These are phyloP conservation scores for Linepithema humile DNA, from an alignment of 1,140 invertebrate species.

Conservation along the genomic window DNA sequence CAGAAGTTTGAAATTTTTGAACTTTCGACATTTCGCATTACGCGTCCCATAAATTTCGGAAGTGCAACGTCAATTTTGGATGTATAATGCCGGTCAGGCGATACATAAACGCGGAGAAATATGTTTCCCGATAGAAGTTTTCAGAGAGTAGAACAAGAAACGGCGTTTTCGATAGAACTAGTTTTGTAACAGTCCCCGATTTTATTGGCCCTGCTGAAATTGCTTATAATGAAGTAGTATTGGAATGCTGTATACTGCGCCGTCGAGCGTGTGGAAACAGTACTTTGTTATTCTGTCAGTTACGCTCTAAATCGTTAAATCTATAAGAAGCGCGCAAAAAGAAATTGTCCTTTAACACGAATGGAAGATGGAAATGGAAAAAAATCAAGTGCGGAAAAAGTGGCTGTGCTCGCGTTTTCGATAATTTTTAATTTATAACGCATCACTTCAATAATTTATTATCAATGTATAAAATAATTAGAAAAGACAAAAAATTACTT, in stretches of 20 bases:
- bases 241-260: neutral
- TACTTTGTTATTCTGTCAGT: constrained; percentile 48
- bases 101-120: constrained; percentile 42
- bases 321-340: constrained; percentile 4
- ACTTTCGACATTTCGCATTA: constrained; percentile 36
- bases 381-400: neutral
- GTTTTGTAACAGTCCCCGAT: constrained; percentile 41
- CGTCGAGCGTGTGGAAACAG: constrained; percentile 32
- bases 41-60: constrained; percentile 45
- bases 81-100: constrained; percentile 16
- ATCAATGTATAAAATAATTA: neutral
- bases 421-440: neutral
- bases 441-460: neutral
- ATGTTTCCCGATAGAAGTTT: constrained; percentile 46
- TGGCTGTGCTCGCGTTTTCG: neutral
- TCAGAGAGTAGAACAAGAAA: constrained; percentile 39
- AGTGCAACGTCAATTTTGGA: constrained; percentile 42
- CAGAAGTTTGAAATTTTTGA: constrained; percentile 1
- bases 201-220: constrained; percentile 41
- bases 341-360: constrained; percentile 28
- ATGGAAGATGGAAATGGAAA: neutral
- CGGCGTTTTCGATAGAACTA: constrained; percentile 48
- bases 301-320: constrained; percentile 54
- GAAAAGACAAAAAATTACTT: neutral
- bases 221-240: constrained; percentile 53